Evolutionary conservation across 2,113 vertebrate genomes (phyloP).

Genomic region (Cathartes aura): DNA sequence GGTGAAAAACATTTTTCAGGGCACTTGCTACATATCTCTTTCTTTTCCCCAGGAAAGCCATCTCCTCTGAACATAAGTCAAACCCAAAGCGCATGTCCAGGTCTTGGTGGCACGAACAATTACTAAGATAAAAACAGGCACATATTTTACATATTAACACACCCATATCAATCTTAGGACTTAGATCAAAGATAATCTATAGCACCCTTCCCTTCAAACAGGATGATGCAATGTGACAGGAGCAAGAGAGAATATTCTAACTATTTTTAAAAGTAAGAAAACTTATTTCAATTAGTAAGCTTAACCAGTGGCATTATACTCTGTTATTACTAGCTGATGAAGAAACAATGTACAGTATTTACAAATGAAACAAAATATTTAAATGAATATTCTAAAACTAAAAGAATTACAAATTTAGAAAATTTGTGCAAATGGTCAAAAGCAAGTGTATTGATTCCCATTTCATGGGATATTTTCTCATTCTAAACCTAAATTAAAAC

Average conservation of each 20-base stretch:
- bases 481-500: background rate
- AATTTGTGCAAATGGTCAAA: background rate
- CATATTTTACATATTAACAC: background rate
- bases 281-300: background rate
- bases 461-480: background rate
- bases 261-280: background rate
- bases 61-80: constrained; percentile 80
- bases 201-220: background rate
- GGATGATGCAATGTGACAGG: background rate
- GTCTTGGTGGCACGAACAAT: constrained; percentile 58
- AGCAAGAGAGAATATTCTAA: background rate
- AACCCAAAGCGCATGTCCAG: constrained; percentile 83
- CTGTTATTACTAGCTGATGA: background rate
- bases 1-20: constrained; percentile 79
- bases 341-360: background rate
- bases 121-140: constrained; percentile 20
- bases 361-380: background rate
- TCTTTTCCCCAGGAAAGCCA: constrained; percentile 81
- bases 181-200: background rate
- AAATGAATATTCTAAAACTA: background rate
- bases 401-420: background rate
- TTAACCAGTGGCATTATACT: background rate
- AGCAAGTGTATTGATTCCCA: background rate
- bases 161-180: background rate
- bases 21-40: constrained; percentile 73